These are phyloP conservation scores for Pyrochroa serraticornis DNA, from an alignment of 2,888 invertebrate species.

Conservation along the genomic window DNA sequence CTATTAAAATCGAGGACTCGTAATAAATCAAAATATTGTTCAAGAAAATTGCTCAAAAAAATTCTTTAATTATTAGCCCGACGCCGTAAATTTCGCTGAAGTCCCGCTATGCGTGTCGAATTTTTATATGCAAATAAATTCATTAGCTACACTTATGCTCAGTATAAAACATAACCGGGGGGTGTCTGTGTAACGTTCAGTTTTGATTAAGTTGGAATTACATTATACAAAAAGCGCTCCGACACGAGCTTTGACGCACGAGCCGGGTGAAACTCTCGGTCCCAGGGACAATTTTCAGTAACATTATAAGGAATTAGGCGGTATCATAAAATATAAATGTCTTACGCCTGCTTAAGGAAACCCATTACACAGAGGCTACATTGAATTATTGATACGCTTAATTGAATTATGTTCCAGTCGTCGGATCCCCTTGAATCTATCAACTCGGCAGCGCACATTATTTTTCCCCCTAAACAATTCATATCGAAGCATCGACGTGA, in stretches of 20 bases:
- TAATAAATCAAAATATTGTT: neutral
- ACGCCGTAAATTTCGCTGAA: neutral
- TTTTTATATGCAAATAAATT: conserved; percentile 6
- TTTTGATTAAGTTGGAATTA: conserved; percentile 3
- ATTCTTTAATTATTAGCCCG: no score
- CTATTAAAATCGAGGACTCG: neutral
- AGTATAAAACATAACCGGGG: neutral
- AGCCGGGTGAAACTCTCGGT: neutral
- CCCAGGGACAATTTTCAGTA: conserved; percentile 8
- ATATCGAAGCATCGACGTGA: no score
- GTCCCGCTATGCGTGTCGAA: neutral
- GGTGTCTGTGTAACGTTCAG: neutral
- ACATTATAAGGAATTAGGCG: conserved; percentile 10
- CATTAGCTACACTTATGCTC: neutral
- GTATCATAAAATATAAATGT: conserved; percentile 9
- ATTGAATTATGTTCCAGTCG: conserved; percentile 1
- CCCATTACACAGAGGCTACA: conserved; percentile 2
- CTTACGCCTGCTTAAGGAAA: conserved; percentile 11
- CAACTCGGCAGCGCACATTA: no score
- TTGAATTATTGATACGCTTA: conserved; percentile 6
- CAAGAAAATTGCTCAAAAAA: no score
- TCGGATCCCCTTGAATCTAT: no score
- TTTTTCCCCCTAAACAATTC: no score
- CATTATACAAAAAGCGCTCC: conserved; percentile 6
- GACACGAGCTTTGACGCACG: conserved; percentile 3